Evolutionary conservation across 2,888 invertebrate genomes (phyloP), one percentile per base, ranked within the genome.

Genomic region (Myopa tessellatipennis): DNA sequence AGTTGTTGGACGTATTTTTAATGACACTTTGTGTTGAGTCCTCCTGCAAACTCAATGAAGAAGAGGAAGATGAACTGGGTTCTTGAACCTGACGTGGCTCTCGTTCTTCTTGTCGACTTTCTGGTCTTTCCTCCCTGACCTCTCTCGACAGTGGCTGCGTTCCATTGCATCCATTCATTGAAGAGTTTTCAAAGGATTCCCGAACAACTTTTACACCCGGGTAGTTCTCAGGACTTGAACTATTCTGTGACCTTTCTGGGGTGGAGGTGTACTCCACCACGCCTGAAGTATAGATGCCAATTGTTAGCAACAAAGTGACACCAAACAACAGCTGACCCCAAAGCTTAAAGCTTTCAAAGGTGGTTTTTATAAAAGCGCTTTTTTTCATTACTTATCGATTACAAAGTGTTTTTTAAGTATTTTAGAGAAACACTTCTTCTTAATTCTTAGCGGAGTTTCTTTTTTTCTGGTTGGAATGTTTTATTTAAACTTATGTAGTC

Each of bases 361-460:
- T 18, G 40, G 40, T 69, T 52, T 52, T 69, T 6, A 50, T 8
- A 45, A 14, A 26, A 10, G 18, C 3, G 26, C 16, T 34, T 16
- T 55, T 70, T 52, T 52, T 55, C 10, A 16, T 10, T 6, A 45
- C 10, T 1, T 45, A 8, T 45, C 45, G 45, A 26, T 26, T 26
- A 1, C 26, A 26, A 26, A 26, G 26, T 26, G 2, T 26, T 26
- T 26, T 26, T 26, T 26, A 26, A 26, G 26, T 45, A 45, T 45
- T 45, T 45, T 10, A 6, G 45, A 10, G 10, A 45, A 6, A 45
- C 45, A 45, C 45, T 45, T 45, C 6, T 45, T 45, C 45, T 1
- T 8, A 79, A 77, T 79, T 75, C 73, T 79, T 72, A 8, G 0
- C n/a, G n/a, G n/a, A n/a, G n/a, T 18, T 26, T 55, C 76, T 67